Evolutionary conservation across 2,888 invertebrate genomes (phyloP), one percentile per base, ranked within the genome.

Genomic region (Eupithecia dodoneata): DNA sequence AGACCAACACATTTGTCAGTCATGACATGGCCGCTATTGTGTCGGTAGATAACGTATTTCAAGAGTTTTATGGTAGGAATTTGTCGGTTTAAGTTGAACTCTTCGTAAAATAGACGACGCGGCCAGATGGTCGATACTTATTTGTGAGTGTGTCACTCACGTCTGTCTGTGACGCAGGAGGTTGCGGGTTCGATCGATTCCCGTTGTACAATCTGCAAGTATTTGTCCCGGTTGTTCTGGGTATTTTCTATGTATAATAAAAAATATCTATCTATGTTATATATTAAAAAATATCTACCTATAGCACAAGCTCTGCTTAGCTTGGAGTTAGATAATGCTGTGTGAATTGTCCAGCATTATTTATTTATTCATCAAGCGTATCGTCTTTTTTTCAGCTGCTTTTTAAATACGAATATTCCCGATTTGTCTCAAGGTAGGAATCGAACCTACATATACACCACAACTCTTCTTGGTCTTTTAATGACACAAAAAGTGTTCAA

Each of bases 1-100:
- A 66, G 70, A 71, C 70, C 73, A 75, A 67, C 71, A 67, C 71
- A 76, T 78, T 76, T 74, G 75, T 78, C 78, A 71, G 71, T 74
- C 73, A 5, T 66, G 47, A 71, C 59, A 72, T 71, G 30, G 30
- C 67, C 71, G 18, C 55, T 44, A 71, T 69, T 69, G 72, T 71
- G 67, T 73, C 66, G 73, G 18, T 13, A 45, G 18, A 44, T 71
- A 74, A 66, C 73, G 69, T 65, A 45, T 65, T 66, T 66, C 42
- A 76, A 59, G 10, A 67, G 45, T n/a, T n/a, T 63, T 10, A 63
- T 63, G 63, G 18, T 63, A 63, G 63, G 63, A 63, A 18, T 59
- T 18, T 59, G 18, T 30, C 30, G 63, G 63, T 30, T 63, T 30
- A 10, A n/a, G 5, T 55, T 55, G 15, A 18, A 9, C 4, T 63